Evolutionary conservation across 2,113 vertebrate genomes (phyloP).

Genomic region (Alligator mississippiensis): DNA sequence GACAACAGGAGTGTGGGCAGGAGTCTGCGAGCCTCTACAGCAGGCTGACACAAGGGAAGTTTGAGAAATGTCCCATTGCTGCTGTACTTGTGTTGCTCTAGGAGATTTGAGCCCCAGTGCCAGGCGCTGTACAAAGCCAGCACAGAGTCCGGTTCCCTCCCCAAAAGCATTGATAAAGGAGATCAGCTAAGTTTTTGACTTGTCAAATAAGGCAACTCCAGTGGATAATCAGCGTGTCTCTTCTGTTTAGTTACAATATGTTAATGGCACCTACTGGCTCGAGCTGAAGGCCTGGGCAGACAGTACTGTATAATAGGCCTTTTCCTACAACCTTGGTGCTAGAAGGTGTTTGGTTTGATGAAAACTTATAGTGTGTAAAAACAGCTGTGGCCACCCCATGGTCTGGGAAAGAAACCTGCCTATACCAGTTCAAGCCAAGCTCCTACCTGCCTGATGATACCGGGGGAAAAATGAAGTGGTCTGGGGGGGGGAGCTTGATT

Average conservation of each 20-base stretch:
- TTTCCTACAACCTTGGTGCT: neutral
- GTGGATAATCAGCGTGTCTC: too few relatives aligned
- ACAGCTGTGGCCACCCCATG: neutral
- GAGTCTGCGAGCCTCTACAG: neutral
- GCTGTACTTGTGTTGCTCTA: neutral
- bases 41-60: neutral
- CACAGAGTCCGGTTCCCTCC: neutral
- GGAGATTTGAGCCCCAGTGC: neutral
- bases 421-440: neutral
- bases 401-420: neutral
- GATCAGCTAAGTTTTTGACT: too few relatives aligned
- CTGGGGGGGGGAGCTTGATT: neutral
- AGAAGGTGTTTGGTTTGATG: neutral
- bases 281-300: neutral
- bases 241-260: neutral
- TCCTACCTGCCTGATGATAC: neutral
- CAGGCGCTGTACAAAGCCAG: neutral
- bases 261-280: neutral
- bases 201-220: too few relatives aligned
- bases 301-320: too few relatives aligned
- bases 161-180: neutral
- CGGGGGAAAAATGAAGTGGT: neutral
- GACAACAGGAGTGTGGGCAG: fast-evolving
- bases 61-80: too few relatives aligned
- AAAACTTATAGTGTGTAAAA: neutral